These are phyloP conservation scores for Ceratosolen fusciceps DNA, from an alignment of 1,140 invertebrate species.

Conservation along the genomic window DNA sequence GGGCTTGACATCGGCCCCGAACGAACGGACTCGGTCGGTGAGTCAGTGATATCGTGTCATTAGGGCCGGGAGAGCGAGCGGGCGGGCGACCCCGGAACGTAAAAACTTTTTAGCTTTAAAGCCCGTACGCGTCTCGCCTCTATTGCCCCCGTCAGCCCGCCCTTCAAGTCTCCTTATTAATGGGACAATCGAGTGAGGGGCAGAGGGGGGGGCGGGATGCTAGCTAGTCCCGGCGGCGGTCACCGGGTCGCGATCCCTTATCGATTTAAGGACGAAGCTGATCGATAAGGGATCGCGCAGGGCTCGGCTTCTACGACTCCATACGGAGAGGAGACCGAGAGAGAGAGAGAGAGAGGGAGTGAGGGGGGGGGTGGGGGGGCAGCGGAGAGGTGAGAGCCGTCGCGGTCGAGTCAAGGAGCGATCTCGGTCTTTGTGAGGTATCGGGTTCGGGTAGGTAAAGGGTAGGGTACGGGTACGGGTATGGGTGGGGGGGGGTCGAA, in stretches of 20 bases:
- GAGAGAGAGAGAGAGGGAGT: background rate
- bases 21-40: background rate
- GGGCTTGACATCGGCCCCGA: background rate
- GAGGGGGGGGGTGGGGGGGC: background rate
- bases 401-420: background rate
- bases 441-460: too few relatives aligned
- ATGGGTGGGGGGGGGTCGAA: too few relatives aligned
- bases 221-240: background rate
- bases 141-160: too few relatives aligned
- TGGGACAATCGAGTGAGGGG: background rate
- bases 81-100: too few relatives aligned
- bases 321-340: background rate
- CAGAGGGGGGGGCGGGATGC: background rate
- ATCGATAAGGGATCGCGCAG: too few relatives aligned
- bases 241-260: too few relatives aligned
- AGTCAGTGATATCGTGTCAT: too few relatives aligned
- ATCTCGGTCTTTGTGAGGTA: constrained; percentile 13
- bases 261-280: too few relatives aligned
- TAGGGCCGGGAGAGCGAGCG: background rate
- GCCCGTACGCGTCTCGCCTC: too few relatives aligned
- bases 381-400: background rate
- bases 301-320: background rate
- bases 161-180: too few relatives aligned
- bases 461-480: too few relatives aligned
- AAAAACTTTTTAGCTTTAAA: too few relatives aligned